Conservation (phyloP, 64 coral and sea anemone species). For the Porites australiensis region DNA sequence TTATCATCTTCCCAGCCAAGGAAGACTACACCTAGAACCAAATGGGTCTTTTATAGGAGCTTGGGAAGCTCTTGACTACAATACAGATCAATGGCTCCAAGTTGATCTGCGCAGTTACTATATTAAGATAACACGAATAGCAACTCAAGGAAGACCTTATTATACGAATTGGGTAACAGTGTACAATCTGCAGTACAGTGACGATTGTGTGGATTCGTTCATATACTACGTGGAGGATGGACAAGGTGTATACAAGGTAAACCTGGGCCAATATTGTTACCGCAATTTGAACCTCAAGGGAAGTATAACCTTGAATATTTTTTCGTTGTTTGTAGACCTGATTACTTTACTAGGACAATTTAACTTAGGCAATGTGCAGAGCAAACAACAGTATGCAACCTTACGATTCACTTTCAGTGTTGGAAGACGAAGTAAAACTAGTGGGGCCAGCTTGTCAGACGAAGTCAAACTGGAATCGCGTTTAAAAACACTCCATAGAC, state of each 20-base stretch:
- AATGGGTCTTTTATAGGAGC: not conserved
- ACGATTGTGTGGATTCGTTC: not conserved
- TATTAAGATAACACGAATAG: conserved; percentile 31
- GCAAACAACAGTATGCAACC: too few relatives aligned
- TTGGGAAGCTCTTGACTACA: not conserved
- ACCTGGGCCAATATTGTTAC: not conserved
- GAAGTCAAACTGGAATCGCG: too few relatives aligned
- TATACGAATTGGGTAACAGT: conserved; percentile 34
- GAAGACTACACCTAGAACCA: conserved; percentile 46
- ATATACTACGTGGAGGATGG: not conserved
- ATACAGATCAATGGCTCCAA: conserved; percentile 57
- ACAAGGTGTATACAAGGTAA: not conserved
- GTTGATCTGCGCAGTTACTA: conserved; percentile 39
- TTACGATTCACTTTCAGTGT: too few relatives aligned
- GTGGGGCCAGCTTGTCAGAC: too few relatives aligned
- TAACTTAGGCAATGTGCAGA: too few relatives aligned
- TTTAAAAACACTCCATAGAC: too few relatives aligned
- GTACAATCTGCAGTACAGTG: conserved; percentile 30
- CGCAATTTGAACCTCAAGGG: too few relatives aligned
- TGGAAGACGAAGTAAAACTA: too few relatives aligned
- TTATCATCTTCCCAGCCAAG: conserved; percentile 4
- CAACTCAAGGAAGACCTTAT: conserved; percentile 44
- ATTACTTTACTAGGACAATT: too few relatives aligned
- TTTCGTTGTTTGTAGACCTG: too few relatives aligned
- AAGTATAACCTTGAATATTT: too few relatives aligned